These are phyloP conservation scores for Neodiprion lecontei DNA, from an alignment of 1,140 invertebrate genomes.

Conservation along the genomic window DNA sequence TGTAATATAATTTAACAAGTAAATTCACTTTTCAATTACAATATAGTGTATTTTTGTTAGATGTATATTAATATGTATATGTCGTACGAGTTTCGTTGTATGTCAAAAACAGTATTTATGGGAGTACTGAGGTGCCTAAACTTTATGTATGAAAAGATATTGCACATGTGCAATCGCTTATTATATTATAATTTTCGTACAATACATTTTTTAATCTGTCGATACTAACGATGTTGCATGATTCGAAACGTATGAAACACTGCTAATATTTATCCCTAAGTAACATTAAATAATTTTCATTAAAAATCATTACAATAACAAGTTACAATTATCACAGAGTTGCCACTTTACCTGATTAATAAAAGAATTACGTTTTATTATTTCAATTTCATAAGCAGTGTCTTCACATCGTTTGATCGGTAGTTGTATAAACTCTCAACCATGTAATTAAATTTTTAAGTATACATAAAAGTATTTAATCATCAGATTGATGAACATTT, in stretches of 20 bases:
- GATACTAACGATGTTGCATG: neutral
- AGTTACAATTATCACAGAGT: neutral
- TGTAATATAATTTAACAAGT: neutral
- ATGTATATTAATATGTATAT: neutral
- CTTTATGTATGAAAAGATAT: neutral
- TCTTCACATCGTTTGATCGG: neutral
- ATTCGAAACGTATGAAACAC: neutral
- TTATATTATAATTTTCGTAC: neutral
- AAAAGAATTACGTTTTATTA: neutral
- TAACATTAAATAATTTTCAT: neutral
- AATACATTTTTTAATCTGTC: neutral
- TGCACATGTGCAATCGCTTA: too few species aligned
- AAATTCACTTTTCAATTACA: neutral
- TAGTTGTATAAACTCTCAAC: neutral
- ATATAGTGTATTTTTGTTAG: neutral
- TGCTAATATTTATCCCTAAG: neutral
- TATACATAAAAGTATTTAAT: too few species aligned
- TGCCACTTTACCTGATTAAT: neutral
- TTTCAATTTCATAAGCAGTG: neutral
- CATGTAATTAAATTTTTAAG: neutral
- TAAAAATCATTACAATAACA: neutral
- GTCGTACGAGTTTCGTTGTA: neutral
- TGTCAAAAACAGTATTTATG: neutral
- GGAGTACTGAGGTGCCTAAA: neutral
- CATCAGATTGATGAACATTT: too few species aligned